These are phyloP conservation scores for Wiebesia pumilae DNA, from an alignment of 1,140 invertebrate genomes.

Conservation along the genomic window DNA sequence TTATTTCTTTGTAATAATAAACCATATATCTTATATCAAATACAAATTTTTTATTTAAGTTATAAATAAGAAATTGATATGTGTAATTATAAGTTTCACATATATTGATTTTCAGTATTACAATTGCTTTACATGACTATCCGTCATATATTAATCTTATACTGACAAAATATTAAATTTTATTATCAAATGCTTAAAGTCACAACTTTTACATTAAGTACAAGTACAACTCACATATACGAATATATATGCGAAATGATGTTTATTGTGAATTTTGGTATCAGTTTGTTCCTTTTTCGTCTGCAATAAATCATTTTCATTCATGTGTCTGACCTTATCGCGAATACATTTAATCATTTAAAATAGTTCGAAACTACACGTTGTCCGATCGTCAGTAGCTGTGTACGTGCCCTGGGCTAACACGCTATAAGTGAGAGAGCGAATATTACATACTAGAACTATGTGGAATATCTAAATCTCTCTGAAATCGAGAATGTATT, in stretches of 20 bases:
- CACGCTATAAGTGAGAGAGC: slow-evolving; percentile 14
- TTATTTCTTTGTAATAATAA: too few relatives aligned
- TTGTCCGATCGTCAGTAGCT: neutral
- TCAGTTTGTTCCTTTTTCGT: slow-evolving; percentile 53
- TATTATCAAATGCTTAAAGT: too few relatives aligned
- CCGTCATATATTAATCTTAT: too few relatives aligned
- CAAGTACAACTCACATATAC: too few relatives aligned
- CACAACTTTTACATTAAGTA: too few relatives aligned
- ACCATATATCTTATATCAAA: too few relatives aligned
- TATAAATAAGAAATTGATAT: too few relatives aligned
- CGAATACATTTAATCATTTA: slow-evolving; percentile 38
- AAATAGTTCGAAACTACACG: slow-evolving; percentile 34
- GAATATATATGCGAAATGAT: neutral
- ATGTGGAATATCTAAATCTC: slow-evolving; percentile 44
- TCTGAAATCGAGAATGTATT: slow-evolving; percentile 56
- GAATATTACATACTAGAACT: slow-evolving; percentile 15
- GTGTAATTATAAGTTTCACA: too few relatives aligned
- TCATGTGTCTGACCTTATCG: slow-evolving; percentile 45
- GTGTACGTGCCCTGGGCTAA: neutral
- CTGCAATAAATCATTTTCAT: slow-evolving; percentile 52
- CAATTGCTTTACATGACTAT: too few relatives aligned
- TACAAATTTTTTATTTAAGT: too few relatives aligned
- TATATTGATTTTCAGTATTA: too few relatives aligned
- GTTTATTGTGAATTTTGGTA: neutral
- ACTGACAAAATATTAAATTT: too few relatives aligned